Evolutionary conservation across 2,113 vertebrate species (phyloP).

Genomic region (Psittacara wagleri): DNA sequence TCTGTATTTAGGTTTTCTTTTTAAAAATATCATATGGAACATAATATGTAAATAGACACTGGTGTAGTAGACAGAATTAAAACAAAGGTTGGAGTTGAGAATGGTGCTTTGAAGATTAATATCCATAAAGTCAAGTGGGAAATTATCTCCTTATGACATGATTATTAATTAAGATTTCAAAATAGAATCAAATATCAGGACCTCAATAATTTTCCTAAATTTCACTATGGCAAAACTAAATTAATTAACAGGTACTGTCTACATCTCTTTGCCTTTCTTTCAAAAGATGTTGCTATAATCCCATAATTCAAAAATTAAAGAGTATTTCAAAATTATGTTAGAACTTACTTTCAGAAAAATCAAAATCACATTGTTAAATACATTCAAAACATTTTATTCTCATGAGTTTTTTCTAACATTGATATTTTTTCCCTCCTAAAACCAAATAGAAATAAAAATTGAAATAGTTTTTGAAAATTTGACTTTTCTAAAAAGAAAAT

Average conservation of each 20-base stretch:
- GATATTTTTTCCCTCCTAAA: not conserved
- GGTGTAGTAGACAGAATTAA: not conserved
- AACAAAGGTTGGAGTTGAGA: not conserved
- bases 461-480: not conserved
- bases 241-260: accelerated
- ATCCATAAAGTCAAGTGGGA: not conserved
- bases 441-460: not conserved
- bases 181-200: not conserved
- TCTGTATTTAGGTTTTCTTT: not conserved
- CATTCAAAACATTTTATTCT: not conserved
- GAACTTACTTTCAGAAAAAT: not conserved
- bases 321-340: not conserved
- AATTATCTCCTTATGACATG: not conserved
- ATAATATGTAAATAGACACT: not conserved
- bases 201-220: not conserved
- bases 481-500: not conserved
- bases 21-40: not conserved
- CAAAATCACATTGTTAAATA: not conserved
- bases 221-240: not conserved
- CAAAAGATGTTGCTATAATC: not conserved
- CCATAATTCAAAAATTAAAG: not conserved
- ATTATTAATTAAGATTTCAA: not conserved
- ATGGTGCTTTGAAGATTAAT: not conserved
- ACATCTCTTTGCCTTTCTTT: not conserved
- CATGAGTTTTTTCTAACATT: not conserved